phyloP scores from a whole-genome alignment of 2,797 vertebrate genomes.

The Taenioides sp. region DNA sequence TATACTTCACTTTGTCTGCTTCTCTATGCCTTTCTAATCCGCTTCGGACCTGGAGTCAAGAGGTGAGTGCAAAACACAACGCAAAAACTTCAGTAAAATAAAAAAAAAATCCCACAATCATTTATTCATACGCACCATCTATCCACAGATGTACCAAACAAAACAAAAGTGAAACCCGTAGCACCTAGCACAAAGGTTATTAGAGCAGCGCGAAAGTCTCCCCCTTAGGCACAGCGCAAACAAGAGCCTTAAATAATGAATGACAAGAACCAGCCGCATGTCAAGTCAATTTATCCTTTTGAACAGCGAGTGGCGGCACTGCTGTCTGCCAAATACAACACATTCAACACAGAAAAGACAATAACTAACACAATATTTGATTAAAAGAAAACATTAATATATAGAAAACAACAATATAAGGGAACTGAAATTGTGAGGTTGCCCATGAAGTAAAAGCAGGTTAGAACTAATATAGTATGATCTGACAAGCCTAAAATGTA shows the following conservation, averaged over 20 bases:
- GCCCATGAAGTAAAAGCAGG: too few relatives aligned
- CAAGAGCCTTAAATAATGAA: conserved; percentile 59
- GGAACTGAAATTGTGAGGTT: too few relatives aligned
- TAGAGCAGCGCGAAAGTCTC: conserved; percentile 42
- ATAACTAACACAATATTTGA: too few relatives aligned
- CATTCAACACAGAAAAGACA: conserved; percentile 26
- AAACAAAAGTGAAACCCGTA: conserved; percentile 39
- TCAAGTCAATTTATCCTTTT: conserved; percentile 52
- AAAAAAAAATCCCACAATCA: conserved; percentile 31
- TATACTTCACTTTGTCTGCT: neutral
- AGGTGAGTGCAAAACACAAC: conserved; percentile 22
- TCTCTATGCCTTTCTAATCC: conserved; percentile 19
- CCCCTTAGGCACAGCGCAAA: conserved; percentile 46
- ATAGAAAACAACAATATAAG: too few relatives aligned
- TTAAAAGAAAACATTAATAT: too few relatives aligned
- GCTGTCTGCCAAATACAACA: conserved; percentile 34
- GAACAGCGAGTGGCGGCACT: conserved; percentile 31
- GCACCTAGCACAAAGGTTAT: conserved; percentile 50
- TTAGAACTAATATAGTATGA: too few relatives aligned
- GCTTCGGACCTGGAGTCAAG: conserved; percentile 40
- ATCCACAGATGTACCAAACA: conserved; percentile 28
- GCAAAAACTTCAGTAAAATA: neutral
- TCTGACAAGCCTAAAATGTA: too few relatives aligned
- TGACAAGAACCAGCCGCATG: conserved; percentile 39
- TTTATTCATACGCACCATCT: conserved; percentile 52